Evolutionary conservation across 2,888 invertebrate genomes (phyloP).

Genomic region (Papilio protenor): DNA sequence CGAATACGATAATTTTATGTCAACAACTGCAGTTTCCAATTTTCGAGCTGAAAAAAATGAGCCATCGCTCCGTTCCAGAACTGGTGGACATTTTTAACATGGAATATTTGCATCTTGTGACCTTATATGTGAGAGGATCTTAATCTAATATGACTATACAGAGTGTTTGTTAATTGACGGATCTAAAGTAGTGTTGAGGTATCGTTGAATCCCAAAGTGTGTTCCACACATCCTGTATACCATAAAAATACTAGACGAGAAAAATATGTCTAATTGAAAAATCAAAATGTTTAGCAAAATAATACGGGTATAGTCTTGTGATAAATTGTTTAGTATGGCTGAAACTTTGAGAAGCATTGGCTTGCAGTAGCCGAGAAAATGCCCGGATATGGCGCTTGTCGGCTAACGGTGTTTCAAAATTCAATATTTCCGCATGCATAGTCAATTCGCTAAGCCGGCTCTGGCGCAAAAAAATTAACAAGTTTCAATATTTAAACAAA

Average conservation of each 20-base stretch:
- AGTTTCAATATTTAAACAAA: constrained; percentile 33
- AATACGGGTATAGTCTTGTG: neutral
- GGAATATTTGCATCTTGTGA: neutral
- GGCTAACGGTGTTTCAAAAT: constrained; percentile 29
- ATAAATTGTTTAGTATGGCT: neutral
- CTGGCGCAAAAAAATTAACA: constrained; percentile 7
- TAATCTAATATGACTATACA: no score
- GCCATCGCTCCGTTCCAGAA: neutral
- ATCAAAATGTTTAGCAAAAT: neutral
- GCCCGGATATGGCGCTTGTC: constrained; percentile 26
- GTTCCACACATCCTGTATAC: no score
- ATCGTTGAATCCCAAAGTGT: no score
- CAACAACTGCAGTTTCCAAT: constrained; percentile 28
- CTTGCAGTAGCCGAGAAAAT: neutral
- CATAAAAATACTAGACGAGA: neutral
- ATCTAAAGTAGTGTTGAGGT: no score
- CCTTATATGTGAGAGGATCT: neutral
- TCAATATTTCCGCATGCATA: constrained; percentile 34
- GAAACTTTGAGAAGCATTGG: constrained; percentile 9
- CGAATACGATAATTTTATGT: constrained; percentile 33
- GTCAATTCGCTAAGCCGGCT: constrained; percentile 34
- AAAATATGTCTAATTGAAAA: neutral
- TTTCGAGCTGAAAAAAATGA: neutral
- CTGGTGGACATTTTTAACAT: neutral
- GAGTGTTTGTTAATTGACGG: no score